Evolutionary conservation across 92 coral and sea anemone genomes (phyloP).

Genomic region (Metridium senile): DNA sequence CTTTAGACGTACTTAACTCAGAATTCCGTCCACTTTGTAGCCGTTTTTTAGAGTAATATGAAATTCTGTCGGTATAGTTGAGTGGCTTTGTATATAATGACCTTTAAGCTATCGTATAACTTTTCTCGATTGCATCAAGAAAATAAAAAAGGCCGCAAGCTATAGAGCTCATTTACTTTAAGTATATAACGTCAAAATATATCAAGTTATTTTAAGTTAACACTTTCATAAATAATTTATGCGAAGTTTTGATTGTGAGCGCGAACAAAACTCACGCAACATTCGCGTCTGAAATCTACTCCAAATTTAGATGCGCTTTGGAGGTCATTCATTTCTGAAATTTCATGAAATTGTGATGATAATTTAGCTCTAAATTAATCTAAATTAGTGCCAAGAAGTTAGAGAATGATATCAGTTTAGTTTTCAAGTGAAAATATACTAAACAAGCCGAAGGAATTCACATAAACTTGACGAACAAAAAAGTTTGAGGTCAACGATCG

Average conservation of each 20-base stretch:
- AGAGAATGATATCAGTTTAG: neutral
- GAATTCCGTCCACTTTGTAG: neutral
- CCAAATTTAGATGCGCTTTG: too few species aligned
- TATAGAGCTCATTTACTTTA: slow-evolving; percentile 4
- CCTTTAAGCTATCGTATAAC: neutral
- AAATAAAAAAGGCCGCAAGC: neutral
- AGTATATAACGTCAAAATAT: neutral
- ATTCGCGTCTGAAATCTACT: too few species aligned
- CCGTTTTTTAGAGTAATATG: neutral
- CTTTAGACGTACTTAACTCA: neutral
- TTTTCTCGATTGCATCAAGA: neutral
- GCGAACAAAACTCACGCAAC: slow-evolving; percentile 8
- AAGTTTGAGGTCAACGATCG: slow-evolving; percentile 1
- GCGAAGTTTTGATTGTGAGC: slow-evolving; percentile 6
- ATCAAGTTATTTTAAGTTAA: neutral
- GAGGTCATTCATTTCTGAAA: neutral
- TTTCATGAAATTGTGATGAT: neutral
- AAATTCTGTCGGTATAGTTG: neutral
- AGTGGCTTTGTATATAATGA: neutral
- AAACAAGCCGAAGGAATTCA: neutral
- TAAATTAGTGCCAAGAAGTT: neutral
- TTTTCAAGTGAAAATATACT: neutral
- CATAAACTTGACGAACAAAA: neutral
- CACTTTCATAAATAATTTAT: slow-evolving; percentile 11
- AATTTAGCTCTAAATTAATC: neutral